Percentiles rank a stretch among this genome's conserved stretches.
phyloP scores from a whole-genome alignment of 2,888 invertebrate species.

The Acrobasis suavella region DNA sequence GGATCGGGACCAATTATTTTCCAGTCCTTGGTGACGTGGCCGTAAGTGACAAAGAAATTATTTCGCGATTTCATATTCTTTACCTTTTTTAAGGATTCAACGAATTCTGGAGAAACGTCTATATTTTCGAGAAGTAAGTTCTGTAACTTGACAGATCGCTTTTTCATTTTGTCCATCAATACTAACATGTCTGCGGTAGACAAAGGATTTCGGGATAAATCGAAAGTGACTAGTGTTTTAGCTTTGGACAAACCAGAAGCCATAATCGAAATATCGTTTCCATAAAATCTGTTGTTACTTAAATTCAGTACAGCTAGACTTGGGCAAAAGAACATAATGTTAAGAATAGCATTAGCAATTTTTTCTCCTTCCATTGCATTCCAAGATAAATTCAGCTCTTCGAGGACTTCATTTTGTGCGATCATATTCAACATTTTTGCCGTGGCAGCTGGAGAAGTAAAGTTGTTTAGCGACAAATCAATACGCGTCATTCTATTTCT shows the following conservation, averaged over 20 bases:
- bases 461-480: conserved; percentile 50
- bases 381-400: conserved; percentile 49
- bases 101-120: conserved; percentile 42
- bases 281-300: conserved; percentile 46
- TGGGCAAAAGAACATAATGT: conserved; percentile 36
- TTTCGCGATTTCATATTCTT: conserved; percentile 41
- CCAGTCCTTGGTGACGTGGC: conserved; percentile 42
- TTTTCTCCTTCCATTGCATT: conserved; percentile 43
- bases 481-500: conserved; percentile 43
- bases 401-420: conserved; percentile 36
- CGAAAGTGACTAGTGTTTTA: conserved; percentile 42
- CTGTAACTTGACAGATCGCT: conserved; percentile 41
- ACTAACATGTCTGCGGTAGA: conserved; percentile 38
- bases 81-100: conserved; percentile 38
- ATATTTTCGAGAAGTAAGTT: conserved; percentile 45
- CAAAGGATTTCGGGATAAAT: conserved; percentile 53
- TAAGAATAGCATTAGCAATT: conserved; percentile 40
- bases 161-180: conserved; percentile 42
- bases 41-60: conserved; percentile 42
- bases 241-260: conserved; percentile 37
- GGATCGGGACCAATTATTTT: conserved; percentile 40
- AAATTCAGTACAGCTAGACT: conserved; percentile 42
- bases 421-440: conserved; percentile 42
- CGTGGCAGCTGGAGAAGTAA: conserved; percentile 37
- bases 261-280: conserved; percentile 39